A percentile compares a stretch with the other conserved stretches of the same genome.
Evolutionary conservation across 2,113 vertebrate species (phyloP).

Genomic region (Nothocercus nigrocapillus): DNA sequence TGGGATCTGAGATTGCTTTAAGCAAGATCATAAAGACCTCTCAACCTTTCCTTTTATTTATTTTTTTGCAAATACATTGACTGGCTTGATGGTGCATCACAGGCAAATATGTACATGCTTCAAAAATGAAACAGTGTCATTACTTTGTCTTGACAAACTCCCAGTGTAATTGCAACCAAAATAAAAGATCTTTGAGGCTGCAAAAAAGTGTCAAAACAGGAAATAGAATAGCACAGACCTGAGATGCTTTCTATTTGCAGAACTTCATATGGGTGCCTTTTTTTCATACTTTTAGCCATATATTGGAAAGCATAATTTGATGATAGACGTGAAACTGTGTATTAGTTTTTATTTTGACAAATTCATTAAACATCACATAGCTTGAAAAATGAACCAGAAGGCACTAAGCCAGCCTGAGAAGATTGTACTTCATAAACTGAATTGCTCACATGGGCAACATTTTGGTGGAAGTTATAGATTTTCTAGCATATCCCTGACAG

Average conservation of each 20-base stretch:
- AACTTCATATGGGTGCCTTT: constrained; percentile 74
- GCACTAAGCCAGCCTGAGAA: constrained; percentile 83
- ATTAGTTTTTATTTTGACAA: constrained; percentile 92
- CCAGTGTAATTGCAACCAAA: constrained; percentile 66
- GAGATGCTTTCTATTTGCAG: constrained; percentile 72
- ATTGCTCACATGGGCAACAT: constrained; percentile 91
- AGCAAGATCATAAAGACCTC: constrained; percentile 72
- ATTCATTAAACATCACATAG: constrained; percentile 91
- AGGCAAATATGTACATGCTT: constrained; percentile 72
- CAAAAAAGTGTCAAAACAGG: constrained; percentile 55
- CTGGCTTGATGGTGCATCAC: constrained; percentile 24
- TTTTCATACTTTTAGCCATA: constrained; percentile 77
- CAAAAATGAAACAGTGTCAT: constrained; percentile 70
- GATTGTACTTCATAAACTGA: constrained; percentile 95
- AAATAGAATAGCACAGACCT: constrained; percentile 53
- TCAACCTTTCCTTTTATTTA: constrained; percentile 42
- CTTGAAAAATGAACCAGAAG: constrained; percentile 91
- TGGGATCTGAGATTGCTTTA: constrained; percentile 70
- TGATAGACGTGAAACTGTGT: constrained; percentile 85
- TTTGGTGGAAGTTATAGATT: constrained; percentile 96
- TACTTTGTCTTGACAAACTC: constrained; percentile 68
- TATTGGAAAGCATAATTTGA: constrained; percentile 83
- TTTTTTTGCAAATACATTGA: constrained; percentile 49
- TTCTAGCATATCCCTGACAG: constrained; percentile 96
- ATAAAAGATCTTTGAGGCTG: constrained; percentile 49